Percentiles rank a stretch among this genome's conserved stretches.
Evolutionary conservation across 2,113 vertebrate species (phyloP).

Genomic region (Platichthys stellatus): DNA sequence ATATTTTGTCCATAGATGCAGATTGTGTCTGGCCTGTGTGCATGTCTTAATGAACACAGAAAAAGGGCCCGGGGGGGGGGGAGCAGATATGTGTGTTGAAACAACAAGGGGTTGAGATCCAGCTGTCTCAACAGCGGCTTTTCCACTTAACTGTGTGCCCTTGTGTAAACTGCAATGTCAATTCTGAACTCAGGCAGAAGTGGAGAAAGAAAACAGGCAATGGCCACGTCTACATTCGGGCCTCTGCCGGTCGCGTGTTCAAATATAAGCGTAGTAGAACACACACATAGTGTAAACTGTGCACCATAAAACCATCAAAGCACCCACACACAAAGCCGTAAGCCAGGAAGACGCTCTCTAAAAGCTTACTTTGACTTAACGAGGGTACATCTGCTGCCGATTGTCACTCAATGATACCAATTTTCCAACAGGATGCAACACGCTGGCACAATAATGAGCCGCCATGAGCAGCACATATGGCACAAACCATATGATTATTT

Average conservation of each 20-base stretch:
- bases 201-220: slow-evolving; percentile 52
- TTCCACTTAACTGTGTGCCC: slow-evolving; percentile 77
- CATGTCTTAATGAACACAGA: slow-evolving; percentile 22
- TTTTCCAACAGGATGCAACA: slow-evolving; percentile 68
- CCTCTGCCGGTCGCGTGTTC: slow-evolving; percentile 41
- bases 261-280: slow-evolving; percentile 38
- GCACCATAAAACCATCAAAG: slow-evolving; percentile 55
- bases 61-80: slow-evolving; percentile 32
- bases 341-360: slow-evolving; percentile 32
- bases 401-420: slow-evolving; percentile 31
- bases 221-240: slow-evolving; percentile 74
- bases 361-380: slow-evolving; percentile 42
- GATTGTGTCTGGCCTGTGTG: slow-evolving; percentile 32
- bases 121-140: slow-evolving; percentile 81
- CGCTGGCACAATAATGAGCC: slow-evolving; percentile 46
- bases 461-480: slow-evolving; percentile 40
- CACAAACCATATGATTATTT: slow-evolving; percentile 48
- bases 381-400: slow-evolving; percentile 55
- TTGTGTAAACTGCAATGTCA: slow-evolving; percentile 77
- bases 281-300: slow-evolving; percentile 42
- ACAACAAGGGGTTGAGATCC: slow-evolving; percentile 72
- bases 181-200: slow-evolving; percentile 49
- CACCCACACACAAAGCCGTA: slow-evolving; percentile 33
- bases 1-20: slow-evolving; percentile 31
- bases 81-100: slow-evolving; percentile 71